Base-by-base conservation (phyloP, 2,113 vertebrate genomes). In the Rhea americana region DNA sequence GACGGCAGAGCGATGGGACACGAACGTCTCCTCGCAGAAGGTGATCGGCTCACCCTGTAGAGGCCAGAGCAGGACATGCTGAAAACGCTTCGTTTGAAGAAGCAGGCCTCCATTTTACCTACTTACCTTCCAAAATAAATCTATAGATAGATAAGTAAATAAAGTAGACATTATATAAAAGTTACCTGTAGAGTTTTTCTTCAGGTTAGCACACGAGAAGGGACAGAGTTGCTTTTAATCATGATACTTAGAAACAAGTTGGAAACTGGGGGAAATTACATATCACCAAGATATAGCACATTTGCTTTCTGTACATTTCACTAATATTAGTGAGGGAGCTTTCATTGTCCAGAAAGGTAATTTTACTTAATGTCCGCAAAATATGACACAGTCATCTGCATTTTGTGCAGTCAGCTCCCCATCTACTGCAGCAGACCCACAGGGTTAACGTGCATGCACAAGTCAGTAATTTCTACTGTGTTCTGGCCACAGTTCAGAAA, bases 11-110 rank as follows among this genome's bases (percentile, higher is more conserved):
- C 99, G 98, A 95, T 99, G 99, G 35, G 98, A 99, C 74, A 99
- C 97, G 11, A 99, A 99, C 1, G 97, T 96, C 58, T 99, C 99
- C 85, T 99, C 99, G 4, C 97, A 99, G 89, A 99, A 99, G 4
- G 99, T 99, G 92, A 99, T 99, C 39, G 98, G 99, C 63, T 99
- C 99, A 61, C 98, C 99, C 99, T 99, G 92, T 21, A 62, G 80
- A 89, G 75, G 4, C 61, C 51, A 91, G 50, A 97, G 74, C 66
- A 95, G 30, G 25, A 41, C 92, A 89, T 43, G 91, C 30, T 35
- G 55, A 67, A 19, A 39, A 41, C 92, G 51, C 73, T 67, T 32
- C 4, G 6, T 19, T 35, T 47, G 72, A 85, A 53, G 13, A 51
- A 35, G 45, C 32, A 21, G 62, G 39, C 9, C 41, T 51, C 25